Conservation (phyloP, 2,113 vertebrate genomes). For the Cyanocitta stelleri region DNA sequence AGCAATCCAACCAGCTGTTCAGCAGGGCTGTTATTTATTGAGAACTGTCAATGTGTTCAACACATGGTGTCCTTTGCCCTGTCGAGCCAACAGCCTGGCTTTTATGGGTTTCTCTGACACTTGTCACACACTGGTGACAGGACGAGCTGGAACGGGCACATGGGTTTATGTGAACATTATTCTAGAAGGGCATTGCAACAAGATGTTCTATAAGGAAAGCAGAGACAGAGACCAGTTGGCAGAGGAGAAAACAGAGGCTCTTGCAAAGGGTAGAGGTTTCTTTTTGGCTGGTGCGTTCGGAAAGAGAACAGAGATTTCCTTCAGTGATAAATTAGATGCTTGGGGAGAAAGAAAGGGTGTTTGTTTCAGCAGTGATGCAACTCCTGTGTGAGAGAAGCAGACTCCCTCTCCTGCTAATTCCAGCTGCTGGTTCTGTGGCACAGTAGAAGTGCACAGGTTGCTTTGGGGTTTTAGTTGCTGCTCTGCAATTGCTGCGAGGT, state of each 20-base stretch:
- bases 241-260: not conserved
- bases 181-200: not conserved
- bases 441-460: not conserved
- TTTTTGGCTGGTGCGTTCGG: slow-evolving; percentile 24
- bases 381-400: not conserved
- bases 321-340: slow-evolving; percentile 17
- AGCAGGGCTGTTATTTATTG: slow-evolving; percentile 37
- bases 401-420: not conserved
- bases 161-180: not conserved
- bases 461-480: not conserved
- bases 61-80: slow-evolving; percentile 41
- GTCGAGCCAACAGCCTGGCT: not conserved
- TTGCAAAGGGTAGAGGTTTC: slow-evolving; percentile 17
- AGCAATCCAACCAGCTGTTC: slow-evolving; percentile 32
- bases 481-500: not conserved
- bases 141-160: not conserved
- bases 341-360: slow-evolving; percentile 21
- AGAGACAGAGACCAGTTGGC: not conserved
- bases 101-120: slow-evolving; percentile 13
- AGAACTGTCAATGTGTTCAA: slow-evolving; percentile 42
- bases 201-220: not conserved
- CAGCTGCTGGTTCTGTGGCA: not conserved
- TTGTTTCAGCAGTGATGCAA: slow-evolving; percentile 31
- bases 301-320: slow-evolving; percentile 32
- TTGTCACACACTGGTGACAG: slow-evolving; percentile 9